Conservation (phyloP, 53 echinoderm and acorn worm genomes). For the Antedon mediterranea region DNA sequence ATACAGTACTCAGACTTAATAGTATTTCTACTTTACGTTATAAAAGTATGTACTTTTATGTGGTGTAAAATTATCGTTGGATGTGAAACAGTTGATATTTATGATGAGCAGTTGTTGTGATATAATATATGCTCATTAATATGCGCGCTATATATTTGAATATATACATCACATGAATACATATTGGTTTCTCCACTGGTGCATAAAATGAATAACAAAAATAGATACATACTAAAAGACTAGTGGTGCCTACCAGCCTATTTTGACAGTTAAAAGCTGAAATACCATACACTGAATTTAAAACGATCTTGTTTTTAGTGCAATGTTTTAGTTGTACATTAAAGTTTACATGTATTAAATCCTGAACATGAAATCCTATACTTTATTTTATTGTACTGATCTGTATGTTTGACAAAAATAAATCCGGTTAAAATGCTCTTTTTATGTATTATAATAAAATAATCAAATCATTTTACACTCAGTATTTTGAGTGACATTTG, state of each 20-base stretch:
- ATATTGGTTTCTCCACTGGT: not conserved
- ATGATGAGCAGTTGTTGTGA: too few relatives aligned
- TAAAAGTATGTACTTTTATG: too few relatives aligned
- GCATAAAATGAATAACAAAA: not conserved
- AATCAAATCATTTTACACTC: too few relatives aligned
- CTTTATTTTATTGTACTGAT: not conserved
- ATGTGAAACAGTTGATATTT: too few relatives aligned
- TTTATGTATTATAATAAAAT: too few relatives aligned
- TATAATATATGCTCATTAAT: not conserved
- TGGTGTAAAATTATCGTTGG: too few relatives aligned
- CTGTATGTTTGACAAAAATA: too few relatives aligned
- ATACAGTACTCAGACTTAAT: too few relatives aligned
- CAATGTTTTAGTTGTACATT: not conserved
- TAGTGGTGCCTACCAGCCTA: not conserved
- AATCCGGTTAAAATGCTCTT: too few relatives aligned
- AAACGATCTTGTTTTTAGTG: too few relatives aligned
- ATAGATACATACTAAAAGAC: not conserved
- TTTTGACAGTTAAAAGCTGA: not conserved
- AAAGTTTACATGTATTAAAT: not conserved
- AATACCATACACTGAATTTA: not conserved
- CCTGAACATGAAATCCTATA: not conserved
- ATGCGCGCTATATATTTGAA: not conserved
- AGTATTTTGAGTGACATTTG: too few relatives aligned
- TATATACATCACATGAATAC: not conserved
- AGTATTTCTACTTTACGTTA: too few relatives aligned